Evolutionary conservation across 2,888 invertebrate genomes (phyloP).

Genomic region (Mythimna impura): DNA sequence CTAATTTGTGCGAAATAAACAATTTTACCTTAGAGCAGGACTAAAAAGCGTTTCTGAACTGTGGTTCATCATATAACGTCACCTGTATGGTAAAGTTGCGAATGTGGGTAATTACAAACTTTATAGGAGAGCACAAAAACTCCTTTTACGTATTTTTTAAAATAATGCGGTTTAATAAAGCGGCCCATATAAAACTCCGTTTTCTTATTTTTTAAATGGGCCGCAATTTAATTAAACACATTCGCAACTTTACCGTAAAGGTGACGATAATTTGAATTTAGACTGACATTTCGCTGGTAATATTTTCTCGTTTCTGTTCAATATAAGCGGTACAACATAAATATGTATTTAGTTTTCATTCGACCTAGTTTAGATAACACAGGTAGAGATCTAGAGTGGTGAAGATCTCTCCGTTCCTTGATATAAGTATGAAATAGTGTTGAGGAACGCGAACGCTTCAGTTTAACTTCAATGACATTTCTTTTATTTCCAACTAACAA

Average conservation of each 20-base stretch:
- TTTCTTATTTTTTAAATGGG: too few relatives aligned
- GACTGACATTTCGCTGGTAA: constrained; percentile 19
- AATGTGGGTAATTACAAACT: too few relatives aligned
- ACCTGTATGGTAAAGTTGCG: too few relatives aligned
- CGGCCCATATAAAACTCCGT: too few relatives aligned
- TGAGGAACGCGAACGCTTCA: not conserved
- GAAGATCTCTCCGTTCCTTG: constrained; percentile 9
- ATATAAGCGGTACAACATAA: constrained; percentile 26
- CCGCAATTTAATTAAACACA: too few relatives aligned
- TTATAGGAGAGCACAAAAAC: too few relatives aligned
- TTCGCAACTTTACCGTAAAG: too few relatives aligned
- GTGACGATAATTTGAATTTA: not conserved
- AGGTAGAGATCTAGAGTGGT: constrained; percentile 15
- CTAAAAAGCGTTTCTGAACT: constrained; percentile 16
- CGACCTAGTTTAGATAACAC: constrained; percentile 35
- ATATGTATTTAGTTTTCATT: constrained; percentile 41
- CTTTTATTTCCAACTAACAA: not conserved
- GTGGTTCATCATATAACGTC: constrained; percentile 11
- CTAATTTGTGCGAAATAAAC: not conserved
- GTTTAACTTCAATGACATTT: not conserved
- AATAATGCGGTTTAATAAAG: too few relatives aligned
- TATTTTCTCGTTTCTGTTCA: constrained; percentile 39
- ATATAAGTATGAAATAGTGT: not conserved
- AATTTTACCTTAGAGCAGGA: not conserved
- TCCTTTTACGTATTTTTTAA: too few relatives aligned